Evolutionary conservation across 64 coral and sea anemone species (phyloP).

Genomic region (Catalaphyllia jardinei): DNA sequence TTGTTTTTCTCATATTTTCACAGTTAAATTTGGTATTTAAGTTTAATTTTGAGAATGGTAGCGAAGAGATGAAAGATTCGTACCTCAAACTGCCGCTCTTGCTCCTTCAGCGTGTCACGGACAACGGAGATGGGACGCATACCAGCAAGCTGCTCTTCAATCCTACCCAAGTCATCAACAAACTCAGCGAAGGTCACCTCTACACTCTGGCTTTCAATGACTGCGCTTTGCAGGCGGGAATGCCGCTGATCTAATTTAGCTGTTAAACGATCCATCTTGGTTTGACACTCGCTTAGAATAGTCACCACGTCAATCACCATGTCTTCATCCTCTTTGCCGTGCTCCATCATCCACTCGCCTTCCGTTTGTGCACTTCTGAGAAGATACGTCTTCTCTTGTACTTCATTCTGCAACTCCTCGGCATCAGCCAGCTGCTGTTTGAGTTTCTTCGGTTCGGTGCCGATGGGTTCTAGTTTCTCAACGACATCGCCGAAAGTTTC

Average conservation of each 20-base stretch:
- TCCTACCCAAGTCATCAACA: slow-evolving; percentile 82
- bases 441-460: slow-evolving; percentile 88
- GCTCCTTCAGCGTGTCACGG: slow-evolving; percentile 84
- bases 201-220: slow-evolving; percentile 82
- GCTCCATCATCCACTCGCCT: slow-evolving; percentile 81
- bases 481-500: slow-evolving; percentile 58
- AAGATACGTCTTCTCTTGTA: slow-evolving; percentile 85
- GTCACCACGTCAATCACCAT: slow-evolving; percentile 77
- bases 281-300: slow-evolving; percentile 75
- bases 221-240: slow-evolving; percentile 70
- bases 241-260: slow-evolving; percentile 73
- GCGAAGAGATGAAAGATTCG: background rate
- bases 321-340: slow-evolving; percentile 77
- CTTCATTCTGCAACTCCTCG: slow-evolving; percentile 67
- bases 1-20: background rate
- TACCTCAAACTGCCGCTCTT: slow-evolving; percentile 92
- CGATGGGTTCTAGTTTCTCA: slow-evolving; percentile 80
- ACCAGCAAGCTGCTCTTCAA: slow-evolving; percentile 83
- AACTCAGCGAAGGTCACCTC: slow-evolving; percentile 84
- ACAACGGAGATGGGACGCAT: slow-evolving; percentile 90
- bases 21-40: background rate
- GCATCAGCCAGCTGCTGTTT: slow-evolving; percentile 80
- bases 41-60: background rate
- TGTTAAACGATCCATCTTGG: slow-evolving; percentile 76
- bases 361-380: slow-evolving; percentile 71